Evolutionary conservation across 2,888 invertebrate genomes (phyloP).

Genomic region (Ommatoiulus sabulosus): DNA sequence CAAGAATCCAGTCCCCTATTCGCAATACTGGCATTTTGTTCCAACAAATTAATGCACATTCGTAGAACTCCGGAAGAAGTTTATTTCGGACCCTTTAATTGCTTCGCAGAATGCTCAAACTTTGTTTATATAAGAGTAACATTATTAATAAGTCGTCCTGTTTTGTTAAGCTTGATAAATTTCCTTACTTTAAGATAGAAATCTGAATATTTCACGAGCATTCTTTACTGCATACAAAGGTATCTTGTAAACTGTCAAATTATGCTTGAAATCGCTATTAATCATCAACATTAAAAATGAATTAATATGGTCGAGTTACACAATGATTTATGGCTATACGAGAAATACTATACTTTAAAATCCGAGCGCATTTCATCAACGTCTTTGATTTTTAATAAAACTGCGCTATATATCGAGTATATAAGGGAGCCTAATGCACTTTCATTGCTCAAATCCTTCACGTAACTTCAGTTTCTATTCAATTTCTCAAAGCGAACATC

Average conservation of each 20-base stretch:
- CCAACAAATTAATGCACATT: too few relatives aligned
- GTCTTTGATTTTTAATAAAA: conserved; percentile 26
- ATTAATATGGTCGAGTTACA: neutral
- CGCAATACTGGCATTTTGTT: too few relatives aligned
- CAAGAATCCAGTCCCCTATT: too few relatives aligned
- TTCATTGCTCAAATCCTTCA: neutral
- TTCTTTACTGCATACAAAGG: neutral
- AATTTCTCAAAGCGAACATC: neutral
- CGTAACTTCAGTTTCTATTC: neutral
- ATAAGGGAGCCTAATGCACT: neutral
- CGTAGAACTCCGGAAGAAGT: too few relatives aligned
- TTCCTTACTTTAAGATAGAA: neutral
- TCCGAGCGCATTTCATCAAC: neutral
- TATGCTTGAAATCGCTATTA: neutral
- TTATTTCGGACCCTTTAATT: too few relatives aligned
- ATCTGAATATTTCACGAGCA: neutral
- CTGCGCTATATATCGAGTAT: neutral
- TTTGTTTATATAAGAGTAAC: too few relatives aligned
- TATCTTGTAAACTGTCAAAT: neutral
- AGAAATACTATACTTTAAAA: conserved; percentile 8
- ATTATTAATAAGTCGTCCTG: too few relatives aligned
- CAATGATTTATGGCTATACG: neutral
- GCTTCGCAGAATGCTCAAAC: too few relatives aligned
- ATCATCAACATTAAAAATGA: conserved; percentile 19
- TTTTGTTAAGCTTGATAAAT: neutral